phyloP scores from a whole-genome alignment of 2,888 invertebrate genomes.

The Druceiella hillmani region DNA sequence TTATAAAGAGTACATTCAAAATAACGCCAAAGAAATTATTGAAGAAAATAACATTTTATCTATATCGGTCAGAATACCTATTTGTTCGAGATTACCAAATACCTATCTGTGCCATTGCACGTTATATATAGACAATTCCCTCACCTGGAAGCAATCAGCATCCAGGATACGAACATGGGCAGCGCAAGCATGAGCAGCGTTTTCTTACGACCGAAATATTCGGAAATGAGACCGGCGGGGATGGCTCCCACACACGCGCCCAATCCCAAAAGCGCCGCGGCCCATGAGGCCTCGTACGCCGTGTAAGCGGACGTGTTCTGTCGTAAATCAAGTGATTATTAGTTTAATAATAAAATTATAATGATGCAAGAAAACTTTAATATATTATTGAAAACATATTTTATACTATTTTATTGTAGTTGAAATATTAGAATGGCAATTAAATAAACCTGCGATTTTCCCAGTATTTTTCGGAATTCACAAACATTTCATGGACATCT shows the following conservation, averaged over 20 bases:
- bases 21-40: too few relatives aligned
- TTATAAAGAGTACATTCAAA: too few relatives aligned
- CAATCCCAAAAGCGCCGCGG: conserved; percentile 49
- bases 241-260: conserved; percentile 53
- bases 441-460: too few relatives aligned
- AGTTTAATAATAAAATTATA: not conserved
- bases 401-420: too few relatives aligned
- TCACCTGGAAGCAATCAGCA: conserved; percentile 52
- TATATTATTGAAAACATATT: too few relatives aligned
- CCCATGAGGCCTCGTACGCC: conserved; percentile 46
- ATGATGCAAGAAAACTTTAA: not conserved
- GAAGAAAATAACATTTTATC: too few relatives aligned
- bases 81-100: too few relatives aligned
- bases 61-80: too few relatives aligned
- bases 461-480: too few relatives aligned
- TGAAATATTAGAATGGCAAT: too few relatives aligned
- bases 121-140: conserved; percentile 9
- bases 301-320: conserved; percentile 25
- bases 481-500: too few relatives aligned
- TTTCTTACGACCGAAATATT: conserved; percentile 51
- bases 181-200: conserved; percentile 47
- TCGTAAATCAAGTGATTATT: not conserved
- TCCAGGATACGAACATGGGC: conserved; percentile 51
- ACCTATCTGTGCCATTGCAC: too few relatives aligned
- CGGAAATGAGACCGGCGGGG: conserved; percentile 50